Conservation (phyloP, 2,888 invertebrate genomes). For the Uropetala carovei region DNA sequence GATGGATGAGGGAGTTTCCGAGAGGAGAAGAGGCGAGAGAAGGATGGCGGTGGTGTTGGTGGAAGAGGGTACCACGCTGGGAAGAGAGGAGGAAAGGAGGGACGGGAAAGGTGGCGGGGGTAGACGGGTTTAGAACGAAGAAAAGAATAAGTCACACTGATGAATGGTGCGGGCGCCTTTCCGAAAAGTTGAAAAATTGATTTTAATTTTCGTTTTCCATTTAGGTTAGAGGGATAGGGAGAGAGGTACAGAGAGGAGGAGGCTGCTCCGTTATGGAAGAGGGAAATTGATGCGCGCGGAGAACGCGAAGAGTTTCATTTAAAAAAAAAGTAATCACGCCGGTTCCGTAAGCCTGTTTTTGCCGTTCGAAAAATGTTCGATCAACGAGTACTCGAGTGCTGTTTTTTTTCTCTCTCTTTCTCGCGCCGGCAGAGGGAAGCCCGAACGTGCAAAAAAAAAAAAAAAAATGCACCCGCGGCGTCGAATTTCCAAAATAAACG, state of each 20-base stretch:
- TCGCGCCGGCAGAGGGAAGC: no score
- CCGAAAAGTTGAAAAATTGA: slow-evolving; percentile 59
- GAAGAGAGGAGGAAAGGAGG: background rate
- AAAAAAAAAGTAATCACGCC: no score
- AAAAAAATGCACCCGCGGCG: no score
- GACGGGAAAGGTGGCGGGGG: background rate
- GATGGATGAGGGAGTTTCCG: slow-evolving; percentile 42
- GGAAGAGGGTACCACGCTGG: background rate
- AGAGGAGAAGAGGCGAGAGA: background rate
- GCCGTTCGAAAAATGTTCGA: no score
- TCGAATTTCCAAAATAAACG: no score
- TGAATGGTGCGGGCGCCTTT: slow-evolving; percentile 25
- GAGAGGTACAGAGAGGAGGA: background rate
- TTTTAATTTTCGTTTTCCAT: slow-evolving; percentile 63
- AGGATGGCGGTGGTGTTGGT: background rate
- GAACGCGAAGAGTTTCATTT: background rate
- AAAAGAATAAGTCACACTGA: slow-evolving; percentile 55
- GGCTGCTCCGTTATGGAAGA: background rate
- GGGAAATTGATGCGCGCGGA: slow-evolving; percentile 32
- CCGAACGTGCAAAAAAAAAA: no score
- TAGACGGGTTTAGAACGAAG: background rate
- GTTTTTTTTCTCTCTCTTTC: no score
- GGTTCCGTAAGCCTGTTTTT: no score
- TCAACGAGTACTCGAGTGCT: no score
- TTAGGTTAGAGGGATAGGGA: background rate